Evolutionary conservation across 2,888 invertebrate genomes (phyloP).

Genomic region (Dexiosoma caninum): DNA sequence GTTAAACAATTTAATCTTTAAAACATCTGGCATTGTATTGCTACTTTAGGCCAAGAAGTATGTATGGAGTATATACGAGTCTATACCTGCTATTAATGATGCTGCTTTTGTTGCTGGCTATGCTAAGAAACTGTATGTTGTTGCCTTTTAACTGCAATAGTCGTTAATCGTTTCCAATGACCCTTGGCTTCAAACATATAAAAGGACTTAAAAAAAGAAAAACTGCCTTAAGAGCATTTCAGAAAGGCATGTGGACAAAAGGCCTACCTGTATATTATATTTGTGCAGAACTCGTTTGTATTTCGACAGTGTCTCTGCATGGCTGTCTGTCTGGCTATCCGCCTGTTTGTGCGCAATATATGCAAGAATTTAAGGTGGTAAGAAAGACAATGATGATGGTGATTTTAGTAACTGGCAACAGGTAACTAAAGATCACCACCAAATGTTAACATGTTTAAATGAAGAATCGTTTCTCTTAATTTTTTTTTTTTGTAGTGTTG

Average conservation of each 20-base stretch:
- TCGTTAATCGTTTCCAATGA: constrained; percentile 62
- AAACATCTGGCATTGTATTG: not conserved
- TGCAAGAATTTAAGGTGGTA: constrained; percentile 25
- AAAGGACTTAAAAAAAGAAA: constrained; percentile 34
- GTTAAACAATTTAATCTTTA: constrained; percentile 10
- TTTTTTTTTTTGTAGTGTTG: not conserved
- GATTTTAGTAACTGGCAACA: constrained; percentile 53
- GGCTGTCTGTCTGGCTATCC: too few relatives aligned
- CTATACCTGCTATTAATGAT: constrained; percentile 35
- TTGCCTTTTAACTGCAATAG: constrained; percentile 52
- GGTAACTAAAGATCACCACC: constrained; percentile 60
- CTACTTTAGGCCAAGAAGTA: not conserved
- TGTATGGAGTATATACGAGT: too few relatives aligned
- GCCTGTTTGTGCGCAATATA: not conserved
- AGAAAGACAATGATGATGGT: constrained; percentile 29
- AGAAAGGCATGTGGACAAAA: constrained; percentile 57
- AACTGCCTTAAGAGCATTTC: constrained; percentile 50
- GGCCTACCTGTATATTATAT: constrained; percentile 41
- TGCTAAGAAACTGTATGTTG: not conserved
- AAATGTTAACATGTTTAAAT: constrained; percentile 55
- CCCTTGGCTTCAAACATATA: constrained; percentile 54
- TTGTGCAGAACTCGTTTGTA: constrained; percentile 21
- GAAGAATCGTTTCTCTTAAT: constrained; percentile 43
- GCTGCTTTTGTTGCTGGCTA: constrained; percentile 12
- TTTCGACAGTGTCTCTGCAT: not conserved